These are phyloP conservation scores for Cetoscarus ocellatus DNA, from an alignment of 2,797 vertebrate species.

Conservation along the genomic window DNA sequence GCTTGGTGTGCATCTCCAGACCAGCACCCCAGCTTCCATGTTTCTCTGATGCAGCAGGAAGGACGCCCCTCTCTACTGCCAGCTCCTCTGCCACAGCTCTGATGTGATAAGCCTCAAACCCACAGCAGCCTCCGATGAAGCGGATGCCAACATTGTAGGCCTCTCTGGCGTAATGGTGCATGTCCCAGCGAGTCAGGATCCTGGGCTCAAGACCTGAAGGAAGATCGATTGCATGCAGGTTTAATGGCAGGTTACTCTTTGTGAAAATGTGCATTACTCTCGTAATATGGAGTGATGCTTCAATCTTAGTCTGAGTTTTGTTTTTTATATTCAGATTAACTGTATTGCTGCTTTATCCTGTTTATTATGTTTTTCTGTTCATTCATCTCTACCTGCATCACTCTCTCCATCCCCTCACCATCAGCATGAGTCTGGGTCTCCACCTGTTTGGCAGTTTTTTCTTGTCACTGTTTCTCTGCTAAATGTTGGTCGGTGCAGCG, in stretches of 20 bases:
- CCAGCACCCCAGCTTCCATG: slow-evolving; percentile 91
- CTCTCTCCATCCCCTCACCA: no score
- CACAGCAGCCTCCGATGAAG: slow-evolving; percentile 94
- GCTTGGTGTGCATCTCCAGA: slow-evolving; percentile 94
- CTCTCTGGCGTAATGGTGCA: slow-evolving; percentile 92
- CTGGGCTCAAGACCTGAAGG: slow-evolving; percentile 91
- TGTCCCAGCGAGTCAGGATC: slow-evolving; percentile 92
- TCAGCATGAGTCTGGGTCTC: no score
- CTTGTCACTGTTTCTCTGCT: no score
- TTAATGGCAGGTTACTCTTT: neutral
- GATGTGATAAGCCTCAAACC: slow-evolving; percentile 94
- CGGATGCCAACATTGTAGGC: slow-evolving; percentile 90
- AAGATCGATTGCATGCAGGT: slow-evolving; percentile 6
- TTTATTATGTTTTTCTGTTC: no score
- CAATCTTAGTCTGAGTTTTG: no score
- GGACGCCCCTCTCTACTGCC: slow-evolving; percentile 85
- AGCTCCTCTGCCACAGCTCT: slow-evolving; percentile 93
- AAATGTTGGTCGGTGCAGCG: no score
- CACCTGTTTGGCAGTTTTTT: no score
- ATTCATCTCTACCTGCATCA: no score
- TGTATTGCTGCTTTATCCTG: no score
- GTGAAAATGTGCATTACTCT: no score
- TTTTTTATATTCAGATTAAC: no score
- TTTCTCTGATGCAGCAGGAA: slow-evolving; percentile 89
- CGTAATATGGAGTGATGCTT: no score